These are phyloP conservation scores for Lepus americanus DNA, from an alignment of 2,113 vertebrate genomes.

Conservation along the genomic window DNA sequence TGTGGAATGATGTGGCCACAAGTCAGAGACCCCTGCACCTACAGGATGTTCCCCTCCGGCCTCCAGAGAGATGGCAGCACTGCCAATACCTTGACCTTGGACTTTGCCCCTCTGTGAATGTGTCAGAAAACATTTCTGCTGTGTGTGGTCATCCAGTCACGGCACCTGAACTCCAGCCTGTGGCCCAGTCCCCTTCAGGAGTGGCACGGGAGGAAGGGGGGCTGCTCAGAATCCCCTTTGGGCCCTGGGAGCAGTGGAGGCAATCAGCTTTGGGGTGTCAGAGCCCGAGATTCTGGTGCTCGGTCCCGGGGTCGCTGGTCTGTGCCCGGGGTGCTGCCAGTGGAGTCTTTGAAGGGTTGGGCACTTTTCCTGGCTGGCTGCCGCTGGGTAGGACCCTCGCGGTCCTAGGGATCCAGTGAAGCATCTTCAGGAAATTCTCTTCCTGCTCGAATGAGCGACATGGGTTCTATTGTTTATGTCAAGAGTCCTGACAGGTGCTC, in stretches of 20 bases:
- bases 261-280: neutral
- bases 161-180: neutral
- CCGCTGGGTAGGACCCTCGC: neutral
- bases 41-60: neutral
- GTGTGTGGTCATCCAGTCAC: neutral
- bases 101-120: neutral
- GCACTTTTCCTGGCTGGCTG: neutral
- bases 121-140: neutral
- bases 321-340: neutral
- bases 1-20: neutral
- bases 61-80: too few relatives aligned
- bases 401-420: neutral
- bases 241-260: neutral
- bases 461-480: slow-evolving; percentile 47
- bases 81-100: neutral
- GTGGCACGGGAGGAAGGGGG: neutral
- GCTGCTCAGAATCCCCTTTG: neutral
- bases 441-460: slow-evolving; percentile 9
- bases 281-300: neutral
- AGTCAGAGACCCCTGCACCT: neutral
- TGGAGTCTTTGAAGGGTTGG: neutral
- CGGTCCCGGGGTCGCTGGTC: neutral
- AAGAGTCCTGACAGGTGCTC: slow-evolving; percentile 9
- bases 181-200: neutral
- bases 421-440: slow-evolving; percentile 38